These are phyloP conservation scores for Pterocles burchelli DNA, from an alignment of 2,113 vertebrate genomes.

Conservation along the genomic window DNA sequence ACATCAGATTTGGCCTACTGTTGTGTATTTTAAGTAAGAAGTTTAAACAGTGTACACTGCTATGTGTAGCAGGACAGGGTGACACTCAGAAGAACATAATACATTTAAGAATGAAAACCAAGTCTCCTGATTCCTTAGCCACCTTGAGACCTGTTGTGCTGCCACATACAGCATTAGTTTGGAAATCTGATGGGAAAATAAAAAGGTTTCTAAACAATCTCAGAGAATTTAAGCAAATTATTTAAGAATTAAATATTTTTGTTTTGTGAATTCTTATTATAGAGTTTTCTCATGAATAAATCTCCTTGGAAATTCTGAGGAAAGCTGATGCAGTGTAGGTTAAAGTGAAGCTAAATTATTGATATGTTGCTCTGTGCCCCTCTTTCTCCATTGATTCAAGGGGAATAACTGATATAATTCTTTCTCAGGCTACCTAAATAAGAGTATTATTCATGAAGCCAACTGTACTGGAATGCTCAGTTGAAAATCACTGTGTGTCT, in stretches of 20 bases:
- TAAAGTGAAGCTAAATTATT: not conserved
- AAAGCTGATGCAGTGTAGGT: not conserved
- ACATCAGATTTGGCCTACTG: not conserved
- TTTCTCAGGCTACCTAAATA: not conserved
- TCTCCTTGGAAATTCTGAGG: not conserved
- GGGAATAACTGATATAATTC: not conserved
- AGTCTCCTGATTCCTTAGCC: not conserved
- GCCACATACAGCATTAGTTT: not conserved
- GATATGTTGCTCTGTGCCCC: not conserved
- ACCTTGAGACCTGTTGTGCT: not conserved
- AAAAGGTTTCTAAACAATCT: not conserved
- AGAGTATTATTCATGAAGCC: not conserved
- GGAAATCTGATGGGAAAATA: not conserved
- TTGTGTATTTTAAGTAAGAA: not conserved
- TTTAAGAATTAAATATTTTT: not conserved
- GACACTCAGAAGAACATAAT: not conserved
- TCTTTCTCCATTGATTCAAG: not conserved
- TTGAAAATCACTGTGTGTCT: not conserved
- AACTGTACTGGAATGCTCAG: not conserved
- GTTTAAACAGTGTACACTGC: not conserved
- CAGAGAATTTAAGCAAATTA: not conserved
- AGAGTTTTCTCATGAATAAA: not conserved
- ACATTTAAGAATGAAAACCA: not conserved
- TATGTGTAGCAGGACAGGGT: not conserved
- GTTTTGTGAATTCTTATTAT: not conserved